Conservation (phyloP, 2,797 vertebrate genomes). For the Emydoidea blandingii region DNA sequence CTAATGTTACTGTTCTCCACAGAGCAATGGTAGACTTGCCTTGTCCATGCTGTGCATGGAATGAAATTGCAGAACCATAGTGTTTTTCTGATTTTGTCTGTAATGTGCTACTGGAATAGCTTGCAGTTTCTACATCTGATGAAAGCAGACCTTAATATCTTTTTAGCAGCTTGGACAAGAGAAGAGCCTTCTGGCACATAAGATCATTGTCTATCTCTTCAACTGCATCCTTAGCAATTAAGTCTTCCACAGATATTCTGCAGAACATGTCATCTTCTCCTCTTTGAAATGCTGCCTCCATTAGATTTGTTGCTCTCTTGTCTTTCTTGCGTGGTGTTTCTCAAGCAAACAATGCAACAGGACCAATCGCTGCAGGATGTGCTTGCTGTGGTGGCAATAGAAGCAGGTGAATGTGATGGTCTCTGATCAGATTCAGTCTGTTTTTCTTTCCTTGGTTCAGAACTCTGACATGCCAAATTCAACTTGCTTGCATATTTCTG, state of each 20-base stretch:
- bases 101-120: background rate
- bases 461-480: background rate
- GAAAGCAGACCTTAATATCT: background rate
- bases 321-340: background rate
- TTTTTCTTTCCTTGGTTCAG: background rate
- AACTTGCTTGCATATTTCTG: background rate
- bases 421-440: background rate
- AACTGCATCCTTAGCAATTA: background rate
- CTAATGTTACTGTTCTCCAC: background rate
- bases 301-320: background rate
- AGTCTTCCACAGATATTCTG: background rate
- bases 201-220: too few relatives aligned
- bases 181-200: background rate
- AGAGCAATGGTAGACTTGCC: background rate
- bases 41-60: background rate
- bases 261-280: background rate
- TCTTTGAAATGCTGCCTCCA: background rate
- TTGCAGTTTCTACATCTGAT: background rate
- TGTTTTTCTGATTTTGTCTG: background rate
- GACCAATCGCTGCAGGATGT: background rate
- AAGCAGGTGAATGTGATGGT: background rate
- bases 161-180: background rate
- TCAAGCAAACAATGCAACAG: background rate
- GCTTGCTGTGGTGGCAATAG: background rate
- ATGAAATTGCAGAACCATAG: background rate